Percentiles rank a stretch among this genome's conserved stretches.
These are phyloP conservation scores for Calliscelio sp. DNA, from an alignment of 2,888 invertebrate species.

Conservation along the genomic window DNA sequence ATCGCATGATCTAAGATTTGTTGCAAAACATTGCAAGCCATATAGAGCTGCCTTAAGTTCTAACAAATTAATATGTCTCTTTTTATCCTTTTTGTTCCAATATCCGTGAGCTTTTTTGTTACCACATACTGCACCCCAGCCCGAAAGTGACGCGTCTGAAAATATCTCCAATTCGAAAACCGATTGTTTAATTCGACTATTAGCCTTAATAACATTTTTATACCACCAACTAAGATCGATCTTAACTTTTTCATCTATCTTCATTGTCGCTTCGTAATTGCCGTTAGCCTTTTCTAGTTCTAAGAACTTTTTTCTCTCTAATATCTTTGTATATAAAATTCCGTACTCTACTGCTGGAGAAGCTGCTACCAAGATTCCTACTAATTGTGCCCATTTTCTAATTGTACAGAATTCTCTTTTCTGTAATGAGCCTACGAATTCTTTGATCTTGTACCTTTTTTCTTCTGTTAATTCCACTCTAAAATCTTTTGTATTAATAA, in stretches of 20 bases:
- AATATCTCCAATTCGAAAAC: slow-evolving; percentile 19
- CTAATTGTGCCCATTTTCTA: neutral
- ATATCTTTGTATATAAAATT: neutral
- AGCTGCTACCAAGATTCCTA: neutral
- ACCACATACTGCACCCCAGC: slow-evolving; percentile 26
- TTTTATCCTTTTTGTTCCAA: slow-evolving; percentile 43
- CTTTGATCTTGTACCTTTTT: too few species aligned
- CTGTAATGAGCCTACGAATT: too few species aligned
- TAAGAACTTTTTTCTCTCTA: too few species aligned
- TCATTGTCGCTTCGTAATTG: too few species aligned
- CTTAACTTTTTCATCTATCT: too few species aligned
- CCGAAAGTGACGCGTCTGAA: slow-evolving; percentile 32
- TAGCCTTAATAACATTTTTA: neutral
- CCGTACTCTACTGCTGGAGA: neutral
- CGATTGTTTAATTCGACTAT: neutral
- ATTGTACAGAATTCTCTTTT: neutral
- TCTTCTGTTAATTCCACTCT: too few species aligned
- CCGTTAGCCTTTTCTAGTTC: too few species aligned
- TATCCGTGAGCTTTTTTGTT: slow-evolving; percentile 14
- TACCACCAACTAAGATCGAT: neutral
- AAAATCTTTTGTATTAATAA: neutral
- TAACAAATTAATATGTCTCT: slow-evolving; percentile 67
- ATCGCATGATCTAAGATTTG: too few species aligned
- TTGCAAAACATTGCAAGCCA: neutral
- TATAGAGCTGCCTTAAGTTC: slow-evolving; percentile 33